These are phyloP conservation scores for Drosophila setifemur DNA, from an alignment of 1,140 invertebrate genomes.

Conservation along the genomic window DNA sequence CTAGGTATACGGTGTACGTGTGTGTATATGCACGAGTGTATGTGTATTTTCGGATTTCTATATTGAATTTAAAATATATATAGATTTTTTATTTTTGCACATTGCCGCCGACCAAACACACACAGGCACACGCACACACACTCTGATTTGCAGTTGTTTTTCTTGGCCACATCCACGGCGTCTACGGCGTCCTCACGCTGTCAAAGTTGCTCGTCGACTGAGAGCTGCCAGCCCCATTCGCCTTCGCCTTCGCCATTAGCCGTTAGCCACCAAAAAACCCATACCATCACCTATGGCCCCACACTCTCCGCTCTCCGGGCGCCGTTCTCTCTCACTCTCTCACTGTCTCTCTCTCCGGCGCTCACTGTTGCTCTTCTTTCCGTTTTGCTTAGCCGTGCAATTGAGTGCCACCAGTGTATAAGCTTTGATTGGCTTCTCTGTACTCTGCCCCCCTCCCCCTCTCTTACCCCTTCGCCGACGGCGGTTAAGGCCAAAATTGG, in stretches of 20 bases:
- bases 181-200: constrained; percentile 55
- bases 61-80: constrained; percentile 78
- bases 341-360: background rate
- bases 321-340: constrained; percentile 9
- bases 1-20: background rate
- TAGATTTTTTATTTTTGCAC: constrained; percentile 80
- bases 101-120: constrained; percentile 52
- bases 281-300: constrained; percentile 5
- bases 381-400: too few species aligned
- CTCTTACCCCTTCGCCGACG: background rate
- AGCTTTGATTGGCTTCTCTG: constrained; percentile 48
- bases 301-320: constrained; percentile 3
- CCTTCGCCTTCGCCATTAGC: constrained; percentile 27
- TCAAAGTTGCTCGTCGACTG: constrained; percentile 69
- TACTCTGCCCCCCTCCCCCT: background rate
- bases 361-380: background rate
- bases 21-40: constrained; percentile 2
- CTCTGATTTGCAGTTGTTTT: constrained; percentile 26
- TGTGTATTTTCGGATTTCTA: constrained; percentile 55
- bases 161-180: constrained; percentile 26
- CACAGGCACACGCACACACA: constrained; percentile 37
- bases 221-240: too few species aligned
- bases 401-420: constrained; percentile 2
- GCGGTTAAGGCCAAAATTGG: constrained; percentile 40
- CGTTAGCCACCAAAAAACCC: background rate